A percentile compares a stretch with the other conserved stretches of the same genome.
Evolutionary conservation across 2,113 vertebrate species (phyloP).

Genomic region (Pomatostomus ruficeps): DNA sequence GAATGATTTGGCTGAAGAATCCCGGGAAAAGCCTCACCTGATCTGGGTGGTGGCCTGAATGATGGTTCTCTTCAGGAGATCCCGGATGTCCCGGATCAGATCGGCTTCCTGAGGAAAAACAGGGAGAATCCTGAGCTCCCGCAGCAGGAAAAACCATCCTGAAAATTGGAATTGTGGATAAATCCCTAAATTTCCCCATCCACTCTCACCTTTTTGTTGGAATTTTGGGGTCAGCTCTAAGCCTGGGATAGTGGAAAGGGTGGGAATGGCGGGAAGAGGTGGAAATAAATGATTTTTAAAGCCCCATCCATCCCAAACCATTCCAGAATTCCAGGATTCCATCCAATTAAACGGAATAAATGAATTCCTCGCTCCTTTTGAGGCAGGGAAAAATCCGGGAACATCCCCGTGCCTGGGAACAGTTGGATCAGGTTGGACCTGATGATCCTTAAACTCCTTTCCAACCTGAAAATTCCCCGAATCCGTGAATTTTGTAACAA

Average conservation of each 20-base stretch:
- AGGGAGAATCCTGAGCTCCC: background rate
- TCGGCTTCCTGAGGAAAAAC: conserved; percentile 81
- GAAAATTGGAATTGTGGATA: background rate
- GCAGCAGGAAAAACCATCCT: background rate
- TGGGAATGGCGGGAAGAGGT: background rate
- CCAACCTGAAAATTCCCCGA: background rate
- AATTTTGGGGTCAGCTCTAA: background rate
- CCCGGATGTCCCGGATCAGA: conserved; percentile 84
- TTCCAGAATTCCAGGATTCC: background rate
- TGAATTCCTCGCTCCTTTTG: background rate
- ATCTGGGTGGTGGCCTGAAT: conserved; percentile 82
- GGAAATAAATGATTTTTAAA: background rate
- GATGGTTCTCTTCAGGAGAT: conserved; percentile 85
- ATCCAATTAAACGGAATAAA: background rate
- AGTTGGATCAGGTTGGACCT: background rate
- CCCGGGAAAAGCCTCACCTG: conserved; percentile 66
- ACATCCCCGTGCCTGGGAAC: background rate
- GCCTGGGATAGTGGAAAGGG: background rate
- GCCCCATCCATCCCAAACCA: background rate
- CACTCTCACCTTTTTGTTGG: background rate
- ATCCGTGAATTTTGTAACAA: background rate
- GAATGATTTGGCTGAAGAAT: background rate
- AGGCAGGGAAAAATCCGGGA: background rate
- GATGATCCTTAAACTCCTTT: background rate
- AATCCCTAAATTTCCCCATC: background rate